Conservation (phyloP, 2,113 vertebrate genomes). For the Murina feae region DNA sequence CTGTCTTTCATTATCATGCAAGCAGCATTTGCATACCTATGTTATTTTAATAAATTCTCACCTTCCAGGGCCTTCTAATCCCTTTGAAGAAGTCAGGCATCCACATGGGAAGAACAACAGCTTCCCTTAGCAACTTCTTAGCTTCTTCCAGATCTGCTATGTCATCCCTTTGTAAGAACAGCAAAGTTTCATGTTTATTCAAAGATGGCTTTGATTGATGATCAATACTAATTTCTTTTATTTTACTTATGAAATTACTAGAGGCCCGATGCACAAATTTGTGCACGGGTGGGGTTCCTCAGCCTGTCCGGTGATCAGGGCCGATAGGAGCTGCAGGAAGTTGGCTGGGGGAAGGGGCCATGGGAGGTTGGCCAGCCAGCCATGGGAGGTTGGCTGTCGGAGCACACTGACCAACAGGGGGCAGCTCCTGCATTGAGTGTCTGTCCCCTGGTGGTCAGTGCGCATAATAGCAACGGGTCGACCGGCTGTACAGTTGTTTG, state of each 20-base stretch:
- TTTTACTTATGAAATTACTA: constrained; percentile 35
- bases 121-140: constrained; percentile 87
- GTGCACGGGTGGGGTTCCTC: too few relatives aligned
- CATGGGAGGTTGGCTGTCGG: too few relatives aligned
- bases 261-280: too few relatives aligned
- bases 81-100: constrained; percentile 91
- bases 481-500: too few relatives aligned
- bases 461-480: too few relatives aligned
- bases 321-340: too few relatives aligned
- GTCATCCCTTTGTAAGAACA: constrained; percentile 82
- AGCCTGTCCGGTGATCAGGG: too few relatives aligned
- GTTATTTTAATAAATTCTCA: constrained; percentile 60
- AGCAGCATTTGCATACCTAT: neutral
- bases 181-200: neutral
- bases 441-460: too few relatives aligned
- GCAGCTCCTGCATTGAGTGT: too few relatives aligned
- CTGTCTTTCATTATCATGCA: neutral
- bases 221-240: constrained; percentile 47
- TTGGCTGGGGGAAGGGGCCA: too few relatives aligned
- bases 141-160: constrained; percentile 88
- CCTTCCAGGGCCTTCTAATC: constrained; percentile 88
- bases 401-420: too few relatives aligned
- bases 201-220: neutral
- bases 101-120: constrained; percentile 89
- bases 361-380: too few relatives aligned